phyloP scores from a whole-genome alignment of 2,113 vertebrate genomes.

The Columbina picui region DNA sequence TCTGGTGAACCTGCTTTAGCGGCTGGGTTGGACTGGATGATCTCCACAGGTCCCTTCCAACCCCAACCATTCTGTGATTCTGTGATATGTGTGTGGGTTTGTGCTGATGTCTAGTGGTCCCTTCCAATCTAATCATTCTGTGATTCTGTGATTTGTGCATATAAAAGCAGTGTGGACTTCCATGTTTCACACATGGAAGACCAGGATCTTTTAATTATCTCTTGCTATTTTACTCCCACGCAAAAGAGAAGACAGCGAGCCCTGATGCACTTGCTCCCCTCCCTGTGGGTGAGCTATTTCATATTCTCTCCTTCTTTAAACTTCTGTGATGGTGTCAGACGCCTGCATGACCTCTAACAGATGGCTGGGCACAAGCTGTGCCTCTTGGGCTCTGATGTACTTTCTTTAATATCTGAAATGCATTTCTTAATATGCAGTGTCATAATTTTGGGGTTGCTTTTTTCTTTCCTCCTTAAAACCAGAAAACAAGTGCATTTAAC shows the following conservation, averaged over 20 bases:
- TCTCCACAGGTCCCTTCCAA: too few species aligned
- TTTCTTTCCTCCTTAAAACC: neutral
- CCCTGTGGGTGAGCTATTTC: neutral
- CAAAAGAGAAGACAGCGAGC: neutral
- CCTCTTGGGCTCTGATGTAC: neutral
- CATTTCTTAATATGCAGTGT: neutral
- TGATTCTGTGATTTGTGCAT: neutral
- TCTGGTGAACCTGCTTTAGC: too few species aligned
- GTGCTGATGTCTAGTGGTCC: too few species aligned
- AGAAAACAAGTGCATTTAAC: conserved; percentile 48
- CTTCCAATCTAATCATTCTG: too few species aligned
- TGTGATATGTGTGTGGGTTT: neutral
- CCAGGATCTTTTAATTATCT: neutral
- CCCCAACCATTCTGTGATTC: too few species aligned
- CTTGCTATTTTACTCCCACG: neutral
- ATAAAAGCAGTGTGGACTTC: neutral
- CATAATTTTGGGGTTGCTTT: neutral
- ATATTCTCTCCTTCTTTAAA: neutral
- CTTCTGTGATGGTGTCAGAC: neutral
- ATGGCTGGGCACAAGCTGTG: neutral
- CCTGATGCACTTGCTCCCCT: neutral
- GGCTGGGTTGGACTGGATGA: too few species aligned
- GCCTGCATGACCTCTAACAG: neutral
- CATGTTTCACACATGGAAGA: neutral
- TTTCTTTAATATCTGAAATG: neutral